Evolutionary conservation across 2,797 vertebrate genomes (phyloP), one percentile per base, ranked within the genome.

Genomic region (Dallia pectoralis): DNA sequence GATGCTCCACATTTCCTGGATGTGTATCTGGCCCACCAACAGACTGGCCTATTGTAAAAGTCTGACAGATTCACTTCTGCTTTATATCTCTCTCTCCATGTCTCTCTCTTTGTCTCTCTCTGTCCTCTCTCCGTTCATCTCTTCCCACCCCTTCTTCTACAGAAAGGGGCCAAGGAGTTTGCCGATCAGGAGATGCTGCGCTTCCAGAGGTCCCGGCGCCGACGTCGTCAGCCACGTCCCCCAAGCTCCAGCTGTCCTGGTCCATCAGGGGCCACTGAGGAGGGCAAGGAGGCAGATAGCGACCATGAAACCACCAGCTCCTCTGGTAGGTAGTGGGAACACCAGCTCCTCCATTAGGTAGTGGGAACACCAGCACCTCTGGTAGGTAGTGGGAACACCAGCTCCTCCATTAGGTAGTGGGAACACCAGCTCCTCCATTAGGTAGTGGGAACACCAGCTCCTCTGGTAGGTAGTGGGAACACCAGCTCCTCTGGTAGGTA

Each of bases 131-230:
- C 6, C n/a, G n/a, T n/a, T n/a, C n/a, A n/a, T 51, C 4, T 49
- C 49, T 36, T 29, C 29, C 40, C 15, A 16, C 4, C 0, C 63
- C 4, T 18, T 73, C 29, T 19, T 79, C 78, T 89, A 49, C 88
- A 99, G 98, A 97, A 99, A 92, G 97, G 97, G 87, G 98, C 98
- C 33, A 99, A 97, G 88, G 97, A 99, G 80, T 99, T 97, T 48
- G 95, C 97, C 16, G 95, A 96, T 16, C 93, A 96, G 88, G 96
- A 98, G 76, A 96, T 97, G 88, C 85, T 93, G 9, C 92, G 93
- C 2, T 95, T 95, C 56, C 96, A 96, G 88, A 95, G 93, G 81
- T 94, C 94, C 0, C 95, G 97, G 0, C 91, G 94, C 6, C 92
- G 95, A 0, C 91, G 95, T 1, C 92, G 92, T 66, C 93, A 95